Evolutionary conservation across 2,113 vertebrate genomes (phyloP).

Genomic region (Notarius quadriscutis): DNA sequence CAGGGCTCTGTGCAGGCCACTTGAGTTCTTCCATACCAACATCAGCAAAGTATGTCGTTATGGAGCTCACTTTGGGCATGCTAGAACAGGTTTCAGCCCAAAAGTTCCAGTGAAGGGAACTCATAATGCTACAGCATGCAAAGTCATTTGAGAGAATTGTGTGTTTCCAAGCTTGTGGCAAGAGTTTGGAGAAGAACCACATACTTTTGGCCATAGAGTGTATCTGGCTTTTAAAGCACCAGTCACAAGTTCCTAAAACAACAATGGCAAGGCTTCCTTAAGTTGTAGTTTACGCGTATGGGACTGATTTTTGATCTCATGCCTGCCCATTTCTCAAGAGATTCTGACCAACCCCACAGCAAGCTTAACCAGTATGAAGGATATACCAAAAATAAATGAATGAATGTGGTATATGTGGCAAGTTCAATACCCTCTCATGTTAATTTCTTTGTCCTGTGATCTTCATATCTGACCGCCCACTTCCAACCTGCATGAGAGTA

Average conservation of each 20-base stretch:
- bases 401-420: not conserved
- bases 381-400: not conserved
- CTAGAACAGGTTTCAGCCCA: not conserved
- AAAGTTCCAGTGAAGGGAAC: not conserved
- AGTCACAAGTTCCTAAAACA: not conserved
- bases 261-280: not conserved
- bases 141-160: not conserved
- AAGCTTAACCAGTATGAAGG: not conserved
- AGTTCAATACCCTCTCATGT: not conserved
- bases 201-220: not conserved
- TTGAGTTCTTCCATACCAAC: not conserved
- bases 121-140: not conserved
- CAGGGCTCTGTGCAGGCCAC: not conserved
- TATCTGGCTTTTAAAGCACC: conserved; percentile 11
- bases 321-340: not conserved
- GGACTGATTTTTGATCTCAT: not conserved
- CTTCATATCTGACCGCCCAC: not conserved
- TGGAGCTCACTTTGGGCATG: not conserved
- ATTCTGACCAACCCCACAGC: not conserved
- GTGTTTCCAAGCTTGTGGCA: not conserved
- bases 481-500: not conserved
- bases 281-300: not conserved
- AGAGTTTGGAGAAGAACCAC: not conserved
- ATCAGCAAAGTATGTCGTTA: not conserved
- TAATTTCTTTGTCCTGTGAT: not conserved